Evolutionary conservation across 1,140 invertebrate species (phyloP).

Genomic region (Drosophila orena): DNA sequence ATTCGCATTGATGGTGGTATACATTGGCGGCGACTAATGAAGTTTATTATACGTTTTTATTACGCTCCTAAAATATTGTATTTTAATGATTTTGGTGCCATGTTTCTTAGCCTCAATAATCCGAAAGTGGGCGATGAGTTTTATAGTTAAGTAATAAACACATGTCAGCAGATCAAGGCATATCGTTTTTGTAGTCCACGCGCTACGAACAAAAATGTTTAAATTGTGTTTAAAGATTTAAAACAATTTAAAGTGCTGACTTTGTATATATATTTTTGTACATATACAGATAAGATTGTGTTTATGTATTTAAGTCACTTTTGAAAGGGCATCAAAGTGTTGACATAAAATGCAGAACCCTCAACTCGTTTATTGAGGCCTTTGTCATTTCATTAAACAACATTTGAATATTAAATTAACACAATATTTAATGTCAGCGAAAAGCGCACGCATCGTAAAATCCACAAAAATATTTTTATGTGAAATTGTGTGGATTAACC

Average conservation of each 20-base stretch:
- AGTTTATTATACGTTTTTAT: constrained; percentile 82
- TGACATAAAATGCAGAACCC: neutral
- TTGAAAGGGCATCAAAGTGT: constrained; percentile 14
- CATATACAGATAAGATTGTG: neutral
- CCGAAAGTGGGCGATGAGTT: constrained; percentile 63
- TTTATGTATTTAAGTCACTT: neutral
- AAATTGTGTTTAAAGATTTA: neutral
- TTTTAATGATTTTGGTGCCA: constrained; percentile 69
- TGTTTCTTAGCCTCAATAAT: constrained; percentile 53
- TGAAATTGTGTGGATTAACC: constrained; percentile 43
- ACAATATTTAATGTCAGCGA: constrained; percentile 78
- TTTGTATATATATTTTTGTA: neutral
- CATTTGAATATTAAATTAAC: constrained; percentile 81
- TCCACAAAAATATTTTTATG: constrained; percentile 69
- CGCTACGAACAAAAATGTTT: neutral
- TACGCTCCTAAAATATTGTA: constrained; percentile 74
- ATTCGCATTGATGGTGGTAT: constrained; percentile 28
- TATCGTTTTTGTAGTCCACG: neutral
- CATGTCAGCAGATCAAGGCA: constrained; percentile 14
- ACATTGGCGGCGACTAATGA: constrained; percentile 65
- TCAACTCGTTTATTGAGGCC: constrained; percentile 41
- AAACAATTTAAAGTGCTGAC: neutral
- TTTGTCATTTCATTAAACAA: constrained; percentile 62
- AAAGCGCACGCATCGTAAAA: constrained; percentile 64
- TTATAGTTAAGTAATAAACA: constrained; percentile 53